A percentile compares a stretch with the other conserved stretches of the same genome.
Evolutionary conservation across 2,797 vertebrate species (phyloP).

Genomic region (Forpus xanthops): DNA sequence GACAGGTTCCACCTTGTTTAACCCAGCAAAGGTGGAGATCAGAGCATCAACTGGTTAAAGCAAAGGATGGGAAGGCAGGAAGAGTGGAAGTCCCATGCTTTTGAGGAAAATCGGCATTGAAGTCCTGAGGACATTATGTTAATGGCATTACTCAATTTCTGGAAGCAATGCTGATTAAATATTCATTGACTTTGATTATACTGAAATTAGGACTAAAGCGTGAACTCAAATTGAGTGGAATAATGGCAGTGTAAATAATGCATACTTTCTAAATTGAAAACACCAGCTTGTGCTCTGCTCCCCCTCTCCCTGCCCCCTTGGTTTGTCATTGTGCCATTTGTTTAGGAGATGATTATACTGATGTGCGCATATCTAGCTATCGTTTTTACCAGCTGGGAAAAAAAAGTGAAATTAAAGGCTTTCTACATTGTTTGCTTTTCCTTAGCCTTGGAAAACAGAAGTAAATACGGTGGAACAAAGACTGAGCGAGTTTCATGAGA

Average conservation of each 20-base stretch:
- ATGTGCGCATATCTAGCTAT: slow-evolving; percentile 68
- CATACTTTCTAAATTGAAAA: slow-evolving; percentile 89
- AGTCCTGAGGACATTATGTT: slow-evolving; percentile 86
- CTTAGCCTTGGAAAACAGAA: slow-evolving; percentile 23
- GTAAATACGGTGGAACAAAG: slow-evolving; percentile 50
- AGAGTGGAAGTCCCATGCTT: slow-evolving; percentile 68
- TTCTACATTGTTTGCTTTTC: slow-evolving; percentile 51
- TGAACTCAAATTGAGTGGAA: slow-evolving; percentile 86
- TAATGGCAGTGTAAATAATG: slow-evolving; percentile 90
- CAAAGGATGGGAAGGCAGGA: slow-evolving; percentile 36
- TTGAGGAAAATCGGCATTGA: slow-evolving; percentile 79
- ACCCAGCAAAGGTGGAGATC: not conserved
- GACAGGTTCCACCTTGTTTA: not conserved
- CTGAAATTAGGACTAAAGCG: slow-evolving; percentile 89
- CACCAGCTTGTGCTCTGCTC: slow-evolving; percentile 77
- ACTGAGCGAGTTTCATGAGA: not conserved
- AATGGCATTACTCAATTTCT: slow-evolving; percentile 87
- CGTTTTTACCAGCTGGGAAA: slow-evolving; percentile 72
- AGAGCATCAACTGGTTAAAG: slow-evolving; percentile 38
- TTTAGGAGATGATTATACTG: slow-evolving; percentile 78
- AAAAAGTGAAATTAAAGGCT: slow-evolving; percentile 69
- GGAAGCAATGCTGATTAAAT: slow-evolving; percentile 90
- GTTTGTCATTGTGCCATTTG: slow-evolving; percentile 81
- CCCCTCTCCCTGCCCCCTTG: slow-evolving; percentile 51
- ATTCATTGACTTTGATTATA: slow-evolving; percentile 92